Base-by-base conservation (phyloP, 2,888 invertebrate species). In the Agrochola litura region DNA sequence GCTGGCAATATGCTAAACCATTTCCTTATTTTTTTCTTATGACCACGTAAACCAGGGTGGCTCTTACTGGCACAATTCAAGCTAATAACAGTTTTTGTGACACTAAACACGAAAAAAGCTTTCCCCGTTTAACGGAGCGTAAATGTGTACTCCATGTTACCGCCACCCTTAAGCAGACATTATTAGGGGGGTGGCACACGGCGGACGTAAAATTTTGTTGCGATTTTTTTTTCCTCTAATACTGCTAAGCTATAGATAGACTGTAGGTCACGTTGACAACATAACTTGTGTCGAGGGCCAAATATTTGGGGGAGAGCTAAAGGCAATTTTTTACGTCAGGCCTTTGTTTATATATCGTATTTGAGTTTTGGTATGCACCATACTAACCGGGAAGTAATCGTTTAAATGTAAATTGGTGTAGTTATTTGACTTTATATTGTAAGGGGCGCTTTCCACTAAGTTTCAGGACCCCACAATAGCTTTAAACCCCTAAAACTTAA, bases 61-160 rank as follows among this genome's bases (percentile, higher is more conserved):
- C 91, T 88, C 90, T 93, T 92, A 91, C 90, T 90, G 91, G 92
- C 94, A 95, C 95, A 96, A 95, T 95, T 96, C 94, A 95, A 92
- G 94, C 96, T 96, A 96, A 96, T 96, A 96, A 96, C 95, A 96
- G 95, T 96, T 96, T 96, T 96, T 95, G 95, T 96, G 96, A 96
- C 96, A 96, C 96, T 96, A 96, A 96, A 96, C 96, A 96, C 95
- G 95, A 96, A 96, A 96, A 96, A 96, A 96, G 96, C 96, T 96
- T 96, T 96, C 90, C 93, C 94, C 96, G 94, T 96, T 96, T 96
- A 96, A 95, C 96, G 95, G 95, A 95, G 95, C 96, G 96, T 96
- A 96, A 96, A 96, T 96, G 96, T 96, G 95, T 96, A 95, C 96
- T 96, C 94, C 95, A 93, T 96, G 96, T 96, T 95, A 93, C 94